A percentile compares a stretch with the other conserved stretches of the same genome.
phyloP scores from a whole-genome alignment of 2,888 invertebrate genomes.

The Orthosia incerta region DNA sequence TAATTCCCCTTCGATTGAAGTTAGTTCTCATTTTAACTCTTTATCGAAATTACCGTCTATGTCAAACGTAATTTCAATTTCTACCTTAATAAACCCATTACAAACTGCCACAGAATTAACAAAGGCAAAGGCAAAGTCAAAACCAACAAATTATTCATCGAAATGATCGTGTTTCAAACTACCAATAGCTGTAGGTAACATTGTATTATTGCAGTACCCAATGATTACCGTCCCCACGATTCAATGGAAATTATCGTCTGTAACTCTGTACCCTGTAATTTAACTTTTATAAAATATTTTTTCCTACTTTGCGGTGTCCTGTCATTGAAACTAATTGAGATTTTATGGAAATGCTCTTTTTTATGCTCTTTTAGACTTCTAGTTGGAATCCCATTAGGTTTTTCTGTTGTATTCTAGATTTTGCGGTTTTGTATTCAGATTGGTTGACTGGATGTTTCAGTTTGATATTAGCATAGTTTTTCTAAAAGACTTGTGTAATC shows the following conservation, averaged over 20 bases:
- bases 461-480: neutral
- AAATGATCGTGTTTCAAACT: constrained; percentile 43
- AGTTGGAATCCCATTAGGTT: constrained; percentile 28
- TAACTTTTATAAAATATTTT: constrained; percentile 62
- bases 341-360: constrained; percentile 60
- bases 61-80: neutral
- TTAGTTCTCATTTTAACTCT: too few relatives aligned
- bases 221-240: constrained; percentile 61
- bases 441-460: neutral
- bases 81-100: constrained; percentile 35
- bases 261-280: constrained; percentile 55
- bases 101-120: constrained; percentile 16
- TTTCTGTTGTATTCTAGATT: constrained; percentile 21
- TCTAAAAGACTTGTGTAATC: neutral
- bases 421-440: constrained; percentile 4
- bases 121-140: constrained; percentile 25
- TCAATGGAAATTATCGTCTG: constrained; percentile 59
- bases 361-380: constrained; percentile 30
- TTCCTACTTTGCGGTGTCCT: constrained; percentile 45
- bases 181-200: constrained; percentile 41
- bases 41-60: too few relatives aligned
- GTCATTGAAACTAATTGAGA: constrained; percentile 63
- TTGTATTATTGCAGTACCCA: constrained; percentile 55
- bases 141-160: constrained; percentile 49
- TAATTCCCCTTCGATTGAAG: too few relatives aligned